Base-by-base conservation (phyloP, 2,888 invertebrate species). In the Emmelina monodactyla region DNA sequence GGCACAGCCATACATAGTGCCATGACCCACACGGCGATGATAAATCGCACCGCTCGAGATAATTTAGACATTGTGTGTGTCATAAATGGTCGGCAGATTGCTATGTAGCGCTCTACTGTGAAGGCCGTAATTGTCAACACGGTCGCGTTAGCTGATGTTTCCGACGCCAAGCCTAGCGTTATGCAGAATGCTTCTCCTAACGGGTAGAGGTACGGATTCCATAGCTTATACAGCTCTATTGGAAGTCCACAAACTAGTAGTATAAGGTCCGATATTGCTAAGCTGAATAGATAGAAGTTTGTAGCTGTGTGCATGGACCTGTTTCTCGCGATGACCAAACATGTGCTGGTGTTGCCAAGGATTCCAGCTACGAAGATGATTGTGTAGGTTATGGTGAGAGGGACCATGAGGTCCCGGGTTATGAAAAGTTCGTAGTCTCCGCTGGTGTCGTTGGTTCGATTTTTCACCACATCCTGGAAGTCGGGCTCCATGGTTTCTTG, bases 101-200 rank as follows among this genome's bases (percentile, higher is more conserved):
- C 92, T 22, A 92, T 86, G 59, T 92, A 95, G 41, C 94, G 83
- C 63, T 95, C 94, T 10, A 93, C 87, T 0, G 90, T 94, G 63
- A 94, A 94, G 2, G 92, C 92, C 0, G 92, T 92, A 51, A 94
- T 94, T 9, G 89, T 91, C 41, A 91, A 67, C 2, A 94, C 92
- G 0, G 93, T 93, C 1, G 92, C 91, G 57, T 91, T 91, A 13
- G 89, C 88, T 1, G 90, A 88, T n/a, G 91, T 91, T 66, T 94
- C 94, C 0, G 93, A 90, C 0, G 91, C 86, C 32, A 93, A 83
- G 5, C 89, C 89, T 44, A 86, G 78, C 9, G 88, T 66, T 9
- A 91, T 82, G 64, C 94, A 94, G 46, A 91, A 85, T 3, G 84
- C 82, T 55, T 91, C 90, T 1, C 90, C 90, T 44, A 94, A 85